A percentile compares a stretch with the other conserved stretches of the same genome.
Conservation (phyloP, 2,113 vertebrate genomes). For the Rhipidura dahli region DNA sequence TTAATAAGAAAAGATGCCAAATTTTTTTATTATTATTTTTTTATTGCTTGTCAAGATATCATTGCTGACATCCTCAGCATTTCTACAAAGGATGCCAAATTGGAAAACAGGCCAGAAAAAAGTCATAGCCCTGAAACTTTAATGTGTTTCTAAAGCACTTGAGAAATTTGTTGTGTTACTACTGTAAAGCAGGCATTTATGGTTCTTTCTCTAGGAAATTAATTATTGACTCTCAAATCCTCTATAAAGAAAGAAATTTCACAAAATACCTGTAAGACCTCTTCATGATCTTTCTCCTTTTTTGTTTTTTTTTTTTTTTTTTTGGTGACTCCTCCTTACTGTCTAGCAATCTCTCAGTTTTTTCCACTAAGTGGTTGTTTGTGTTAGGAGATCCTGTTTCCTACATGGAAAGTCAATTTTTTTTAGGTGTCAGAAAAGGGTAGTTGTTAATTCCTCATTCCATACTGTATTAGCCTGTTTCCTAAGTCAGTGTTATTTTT, state of each 20-base stretch:
- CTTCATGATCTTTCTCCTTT: not conserved
- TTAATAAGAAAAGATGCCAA: not conserved
- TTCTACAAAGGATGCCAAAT: not conserved
- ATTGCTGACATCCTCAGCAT: not conserved
- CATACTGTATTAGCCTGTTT: not conserved
- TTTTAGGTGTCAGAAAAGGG: not conserved
- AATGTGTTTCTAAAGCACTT: not conserved
- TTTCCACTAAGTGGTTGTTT: not conserved
- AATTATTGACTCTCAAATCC: not conserved
- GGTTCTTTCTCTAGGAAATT: not conserved
- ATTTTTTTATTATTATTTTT: not conserved
- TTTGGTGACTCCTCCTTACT: rapidly evolving
- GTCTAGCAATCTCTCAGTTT: not conserved
- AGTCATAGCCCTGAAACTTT: not conserved
- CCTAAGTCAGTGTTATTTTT: not conserved
- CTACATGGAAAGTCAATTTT: rapidly evolving
- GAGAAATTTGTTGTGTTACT: not conserved
- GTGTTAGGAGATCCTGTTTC: not conserved
- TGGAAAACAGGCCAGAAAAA: not conserved
- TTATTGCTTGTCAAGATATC: not conserved
- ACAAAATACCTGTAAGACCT: not conserved
- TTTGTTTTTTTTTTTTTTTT: not conserved
- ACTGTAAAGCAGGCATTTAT: not conserved
- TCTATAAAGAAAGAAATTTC: not conserved
- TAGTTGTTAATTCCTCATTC: not conserved